These are phyloP conservation scores for Tamias sibiricus DNA, from an alignment of 2,113 vertebrate species.

Conservation along the genomic window DNA sequence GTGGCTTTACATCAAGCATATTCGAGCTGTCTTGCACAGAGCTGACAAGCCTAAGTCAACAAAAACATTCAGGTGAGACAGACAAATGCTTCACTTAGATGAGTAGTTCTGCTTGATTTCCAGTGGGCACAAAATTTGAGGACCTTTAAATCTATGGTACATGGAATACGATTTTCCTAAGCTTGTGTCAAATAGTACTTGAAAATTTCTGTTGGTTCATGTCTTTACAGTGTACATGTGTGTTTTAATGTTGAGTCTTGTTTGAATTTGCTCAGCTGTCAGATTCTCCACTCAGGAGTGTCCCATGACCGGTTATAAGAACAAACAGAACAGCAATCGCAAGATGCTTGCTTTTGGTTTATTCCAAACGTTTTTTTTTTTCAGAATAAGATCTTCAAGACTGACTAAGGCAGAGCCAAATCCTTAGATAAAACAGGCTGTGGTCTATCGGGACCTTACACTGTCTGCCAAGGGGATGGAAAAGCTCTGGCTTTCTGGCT, in stretches of 20 bases:
- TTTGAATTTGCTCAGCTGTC: neutral
- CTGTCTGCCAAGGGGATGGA: too few species aligned
- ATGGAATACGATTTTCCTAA: neutral
- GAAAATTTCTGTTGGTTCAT: slow-evolving; percentile 27
- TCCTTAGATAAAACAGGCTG: neutral
- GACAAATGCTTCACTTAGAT: neutral
- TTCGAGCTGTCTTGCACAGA: neutral
- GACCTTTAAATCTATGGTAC: neutral
- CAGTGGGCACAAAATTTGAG: neutral
- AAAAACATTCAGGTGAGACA: neutral
- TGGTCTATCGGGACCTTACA: too few species aligned
- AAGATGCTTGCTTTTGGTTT: slow-evolving; percentile 74
- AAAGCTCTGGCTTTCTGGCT: too few species aligned
- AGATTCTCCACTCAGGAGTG: slow-evolving; percentile 28
- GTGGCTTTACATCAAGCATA: neutral
- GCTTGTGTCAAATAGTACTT: neutral
- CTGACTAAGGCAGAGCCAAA: slow-evolving; percentile 38
- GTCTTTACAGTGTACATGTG: neutral
- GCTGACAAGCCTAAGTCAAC: neutral
- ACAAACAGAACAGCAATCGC: neutral
- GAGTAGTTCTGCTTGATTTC: neutral
- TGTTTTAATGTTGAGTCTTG: slow-evolving; percentile 41
- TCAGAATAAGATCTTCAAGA: slow-evolving; percentile 74
- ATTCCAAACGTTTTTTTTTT: slow-evolving; percentile 81
- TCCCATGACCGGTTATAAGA: slow-evolving; percentile 47